Evolutionary conservation across 2,113 vertebrate genomes (phyloP).

Genomic region (Apus apus): DNA sequence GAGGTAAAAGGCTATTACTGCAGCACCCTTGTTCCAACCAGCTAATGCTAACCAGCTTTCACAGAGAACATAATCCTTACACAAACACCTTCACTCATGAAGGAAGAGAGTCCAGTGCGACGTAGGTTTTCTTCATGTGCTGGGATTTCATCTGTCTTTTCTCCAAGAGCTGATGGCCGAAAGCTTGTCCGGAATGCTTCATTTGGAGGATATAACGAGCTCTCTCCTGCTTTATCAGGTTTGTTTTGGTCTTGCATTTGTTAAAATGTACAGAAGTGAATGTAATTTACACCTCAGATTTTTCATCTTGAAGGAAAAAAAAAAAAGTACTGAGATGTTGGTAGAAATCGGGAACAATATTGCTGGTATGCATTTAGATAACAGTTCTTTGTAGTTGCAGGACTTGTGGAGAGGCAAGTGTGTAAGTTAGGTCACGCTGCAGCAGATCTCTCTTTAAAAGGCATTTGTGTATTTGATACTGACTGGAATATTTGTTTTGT

Average conservation of each 20-base stretch:
- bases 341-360: not conserved
- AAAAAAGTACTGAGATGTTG: not conserved
- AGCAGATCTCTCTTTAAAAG: not conserved
- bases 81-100: conserved; percentile 85
- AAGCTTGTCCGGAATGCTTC: conserved; percentile 98
- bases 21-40: conserved; percentile 72
- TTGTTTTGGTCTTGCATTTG: conserved; percentile 75
- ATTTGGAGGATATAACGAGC: conserved; percentile 95
- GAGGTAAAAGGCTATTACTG: conserved; percentile 75
- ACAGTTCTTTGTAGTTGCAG: not conserved
- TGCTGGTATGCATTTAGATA: not conserved
- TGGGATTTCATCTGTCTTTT: conserved; percentile 83
- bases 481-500: not conserved
- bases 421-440: not conserved
- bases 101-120: conserved; percentile 87
- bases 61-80: conserved; percentile 67
- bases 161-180: conserved; percentile 87
- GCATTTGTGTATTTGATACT: not conserved
- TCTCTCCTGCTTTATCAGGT: conserved; percentile 91
- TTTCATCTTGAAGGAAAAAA: not conserved
- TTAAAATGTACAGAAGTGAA: not conserved
- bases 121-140: conserved; percentile 93
- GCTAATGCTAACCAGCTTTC: conserved; percentile 76
- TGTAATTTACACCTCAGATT: not conserved
- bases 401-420: not conserved